phyloP scores from a whole-genome alignment of 1,140 invertebrate species.

The Hydropsyche tenuis region DNA sequence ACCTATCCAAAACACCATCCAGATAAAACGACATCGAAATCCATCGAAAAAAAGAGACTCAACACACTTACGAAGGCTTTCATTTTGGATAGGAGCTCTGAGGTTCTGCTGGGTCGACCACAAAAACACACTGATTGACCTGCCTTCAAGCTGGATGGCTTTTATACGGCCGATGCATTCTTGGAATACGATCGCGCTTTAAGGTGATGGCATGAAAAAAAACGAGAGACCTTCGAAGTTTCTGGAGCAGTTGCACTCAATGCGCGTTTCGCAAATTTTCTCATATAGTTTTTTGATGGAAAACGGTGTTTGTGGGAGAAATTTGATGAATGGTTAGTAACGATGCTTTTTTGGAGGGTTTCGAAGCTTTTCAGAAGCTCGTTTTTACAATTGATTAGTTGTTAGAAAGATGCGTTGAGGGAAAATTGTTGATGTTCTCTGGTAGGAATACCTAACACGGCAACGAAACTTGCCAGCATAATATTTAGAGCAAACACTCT shows the following conservation, averaged over 20 bases:
- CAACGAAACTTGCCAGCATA: neutral
- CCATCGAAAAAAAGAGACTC: no score
- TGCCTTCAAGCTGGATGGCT: slow-evolving; percentile 7
- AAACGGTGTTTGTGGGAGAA: no score
- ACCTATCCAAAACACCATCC: neutral
- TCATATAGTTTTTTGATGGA: no score
- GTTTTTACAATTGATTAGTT: no score
- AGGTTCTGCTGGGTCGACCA: neutral
- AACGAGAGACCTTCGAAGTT: slow-evolving; percentile 23
- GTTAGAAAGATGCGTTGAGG: no score
- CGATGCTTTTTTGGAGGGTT: no score
- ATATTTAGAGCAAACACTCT: slow-evolving; percentile 9
- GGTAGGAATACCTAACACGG: neutral
- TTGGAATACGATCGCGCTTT: slow-evolving; percentile 12
- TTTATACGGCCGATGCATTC: slow-evolving; percentile 29
- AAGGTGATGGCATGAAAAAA: slow-evolving; percentile 23
- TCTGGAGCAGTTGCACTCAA: slow-evolving; percentile 34
- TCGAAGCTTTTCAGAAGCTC: neutral
- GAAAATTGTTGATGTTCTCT: slow-evolving; percentile 4
- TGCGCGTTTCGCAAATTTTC: slow-evolving; percentile 18
- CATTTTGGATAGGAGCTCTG: slow-evolving; percentile 31
- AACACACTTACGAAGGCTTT: slow-evolving; percentile 34
- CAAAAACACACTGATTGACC: slow-evolving; percentile 39
- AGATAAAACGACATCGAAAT: neutral
- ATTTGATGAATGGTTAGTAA: no score